Evolutionary conservation across 2,113 vertebrate genomes (phyloP).

Genomic region (Lampris incognitus): DNA sequence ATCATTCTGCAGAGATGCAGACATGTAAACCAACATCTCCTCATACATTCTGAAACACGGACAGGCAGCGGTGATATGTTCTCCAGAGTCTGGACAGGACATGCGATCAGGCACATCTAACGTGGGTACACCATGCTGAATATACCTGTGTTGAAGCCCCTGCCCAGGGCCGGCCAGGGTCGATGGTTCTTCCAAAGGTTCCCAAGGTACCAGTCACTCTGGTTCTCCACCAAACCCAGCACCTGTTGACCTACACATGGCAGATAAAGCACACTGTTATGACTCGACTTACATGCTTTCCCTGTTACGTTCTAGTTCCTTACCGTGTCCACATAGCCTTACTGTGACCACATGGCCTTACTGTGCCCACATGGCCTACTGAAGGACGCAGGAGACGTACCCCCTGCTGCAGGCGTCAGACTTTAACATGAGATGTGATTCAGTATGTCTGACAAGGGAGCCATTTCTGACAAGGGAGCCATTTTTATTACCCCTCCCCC

Average conservation of each 20-base stretch:
- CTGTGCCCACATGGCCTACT: background rate
- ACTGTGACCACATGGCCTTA: background rate
- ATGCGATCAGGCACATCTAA: background rate
- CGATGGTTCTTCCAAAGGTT: constrained; percentile 99
- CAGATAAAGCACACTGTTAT: constrained; percentile 2
- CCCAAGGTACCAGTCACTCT: constrained; percentile 98
- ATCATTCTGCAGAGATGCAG: background rate
- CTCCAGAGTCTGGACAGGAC: background rate
- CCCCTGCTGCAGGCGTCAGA: no score
- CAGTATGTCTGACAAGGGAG: no score
- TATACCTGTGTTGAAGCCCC: constrained; percentile 97
- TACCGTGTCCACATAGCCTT: background rate
- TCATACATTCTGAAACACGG: background rate
- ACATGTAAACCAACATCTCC: background rate
- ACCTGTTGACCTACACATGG: constrained; percentile 92
- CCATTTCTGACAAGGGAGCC: no score
- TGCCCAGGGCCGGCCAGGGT: constrained; percentile 95
- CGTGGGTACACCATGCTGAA: background rate
- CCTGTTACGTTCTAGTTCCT: background rate
- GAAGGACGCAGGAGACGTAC: no score
- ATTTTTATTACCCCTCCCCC: no score
- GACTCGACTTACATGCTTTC: background rate
- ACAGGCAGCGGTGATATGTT: background rate
- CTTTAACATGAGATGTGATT: no score
- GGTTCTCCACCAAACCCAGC: constrained; percentile 97